Percentiles rank a stretch among this genome's conserved stretches.
Conservation (phyloP, 2,797 vertebrate species). For the Bovichtus diacanthus region DNA sequence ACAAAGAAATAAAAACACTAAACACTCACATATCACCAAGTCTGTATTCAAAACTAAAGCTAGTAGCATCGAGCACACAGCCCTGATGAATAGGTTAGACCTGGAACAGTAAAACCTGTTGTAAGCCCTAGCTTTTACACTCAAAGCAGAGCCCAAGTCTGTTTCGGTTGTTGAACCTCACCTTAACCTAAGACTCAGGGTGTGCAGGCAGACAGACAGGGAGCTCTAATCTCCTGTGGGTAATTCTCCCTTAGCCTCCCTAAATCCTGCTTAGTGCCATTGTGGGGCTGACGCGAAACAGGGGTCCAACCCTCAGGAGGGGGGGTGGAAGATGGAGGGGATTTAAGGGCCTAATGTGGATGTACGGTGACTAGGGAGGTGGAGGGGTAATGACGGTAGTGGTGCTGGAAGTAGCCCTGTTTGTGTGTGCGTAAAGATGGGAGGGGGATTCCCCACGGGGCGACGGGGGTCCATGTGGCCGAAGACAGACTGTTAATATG, state of each 20-base stretch:
- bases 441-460: slow-evolving; percentile 58
- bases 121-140: slow-evolving; percentile 19
- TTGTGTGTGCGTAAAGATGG: slow-evolving; percentile 16
- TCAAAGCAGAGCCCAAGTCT: slow-evolving; percentile 27
- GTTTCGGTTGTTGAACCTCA: slow-evolving; percentile 69
- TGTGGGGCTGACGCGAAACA: slow-evolving; percentile 76
- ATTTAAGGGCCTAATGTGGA: slow-evolving; percentile 63
- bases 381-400: slow-evolving; percentile 30
- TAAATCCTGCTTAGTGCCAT: slow-evolving; percentile 84
- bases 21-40: background rate
- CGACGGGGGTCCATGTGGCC: slow-evolving; percentile 62
- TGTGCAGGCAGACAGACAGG: slow-evolving; percentile 63
- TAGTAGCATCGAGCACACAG: background rate
- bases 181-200: slow-evolving; percentile 64
- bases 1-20: background rate
- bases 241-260: slow-evolving; percentile 80
- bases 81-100: background rate
- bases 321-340: slow-evolving; percentile 56
- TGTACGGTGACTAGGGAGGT: slow-evolving; percentile 45
- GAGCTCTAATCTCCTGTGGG: slow-evolving; percentile 80
- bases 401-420: slow-evolving; percentile 8
- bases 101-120: slow-evolving; percentile 18
- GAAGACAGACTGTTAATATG: slow-evolving; percentile 72
- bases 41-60: slow-evolving; percentile 1
- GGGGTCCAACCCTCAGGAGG: slow-evolving; percentile 67